phyloP scores from a whole-genome alignment of 2,113 vertebrate species.

The Pagrus major region DNA sequence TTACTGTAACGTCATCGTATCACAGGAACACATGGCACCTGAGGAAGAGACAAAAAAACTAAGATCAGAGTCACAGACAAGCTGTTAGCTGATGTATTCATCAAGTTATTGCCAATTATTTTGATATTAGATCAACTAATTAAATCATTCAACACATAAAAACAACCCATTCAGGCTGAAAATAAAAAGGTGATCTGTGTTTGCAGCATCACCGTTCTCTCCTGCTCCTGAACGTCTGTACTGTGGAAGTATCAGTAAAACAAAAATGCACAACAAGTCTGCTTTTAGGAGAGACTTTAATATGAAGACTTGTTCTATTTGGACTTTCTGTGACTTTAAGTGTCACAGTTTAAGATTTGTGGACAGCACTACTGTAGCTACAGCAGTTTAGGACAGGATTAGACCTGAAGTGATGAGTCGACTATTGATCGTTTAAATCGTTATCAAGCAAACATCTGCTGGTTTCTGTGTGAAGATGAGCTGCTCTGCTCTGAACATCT shows the following conservation, averaged over 20 bases:
- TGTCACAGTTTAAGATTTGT: too few species aligned
- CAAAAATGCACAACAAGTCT: neutral
- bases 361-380: too few species aligned
- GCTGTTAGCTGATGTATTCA: neutral
- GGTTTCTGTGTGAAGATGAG: too few species aligned
- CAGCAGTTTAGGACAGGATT: too few species aligned
- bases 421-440: too few species aligned
- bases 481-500: too few species aligned
- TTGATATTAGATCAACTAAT: neutral
- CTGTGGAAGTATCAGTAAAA: neutral
- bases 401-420: too few species aligned
- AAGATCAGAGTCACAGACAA: neutral
- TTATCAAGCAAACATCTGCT: too few species aligned
- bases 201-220: neutral
- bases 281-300: neutral
- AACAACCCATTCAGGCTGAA: neutral
- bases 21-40: slow-evolving; percentile 22
- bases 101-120: neutral
- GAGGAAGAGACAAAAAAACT: slow-evolving; percentile 7
- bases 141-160: neutral
- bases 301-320: neutral
- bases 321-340: neutral
- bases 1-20: neutral
- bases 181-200: too few species aligned
- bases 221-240: neutral